Base-by-base conservation (phyloP, 2,113 vertebrate genomes). In the Regulus satrapa region DNA sequence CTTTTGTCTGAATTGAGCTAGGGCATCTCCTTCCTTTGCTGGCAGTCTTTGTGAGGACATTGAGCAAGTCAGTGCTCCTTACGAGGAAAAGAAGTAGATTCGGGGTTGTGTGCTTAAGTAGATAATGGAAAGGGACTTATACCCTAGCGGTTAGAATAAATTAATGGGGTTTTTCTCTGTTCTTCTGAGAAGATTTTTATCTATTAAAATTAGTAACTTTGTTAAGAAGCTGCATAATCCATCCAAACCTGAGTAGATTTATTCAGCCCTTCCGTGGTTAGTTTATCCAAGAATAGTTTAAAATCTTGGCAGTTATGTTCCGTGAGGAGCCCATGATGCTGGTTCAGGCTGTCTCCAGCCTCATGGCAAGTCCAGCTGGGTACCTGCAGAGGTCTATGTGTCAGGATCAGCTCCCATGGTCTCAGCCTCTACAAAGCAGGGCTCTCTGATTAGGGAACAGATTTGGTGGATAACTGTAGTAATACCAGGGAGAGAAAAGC, bases 391-490 rank as follows among this genome's bases (percentile, higher is more conserved):
- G 52, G 25, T 81, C 29, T 12, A 0, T 1, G 34, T 51, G 78
- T 45, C 80, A 93, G 84, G n/a, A 89, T 58, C 54, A 31, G 75
- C 41, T 81, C 28, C n/a, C 49, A 2, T 23, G 18, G 32, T 43
- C 87, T 76, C 52, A 87, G 17, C 40, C 66, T 78, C 85, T 67
- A 13, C 77, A 85, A 52, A 88, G 81, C 46, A 32, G 56, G 88
- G 92, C 88, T 96, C 73, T 87, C 20, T 46, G 89, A 61, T 78
- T 66, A 96, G 87, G 40, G 87, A 93, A 56, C 92, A 85, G 97
- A 96, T 97, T 91, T 92, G 68, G 45, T 93, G 95, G 96, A 97
- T 98, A 95, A 94, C 85, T 88, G 74, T 79, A 52, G 66, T 87
- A 94, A 75, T 77, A 85, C 68, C 92, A 94, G 88, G 79, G 74